Conservation (phyloP, 2,888 invertebrate genomes). For the Polymixis flavicincta region DNA sequence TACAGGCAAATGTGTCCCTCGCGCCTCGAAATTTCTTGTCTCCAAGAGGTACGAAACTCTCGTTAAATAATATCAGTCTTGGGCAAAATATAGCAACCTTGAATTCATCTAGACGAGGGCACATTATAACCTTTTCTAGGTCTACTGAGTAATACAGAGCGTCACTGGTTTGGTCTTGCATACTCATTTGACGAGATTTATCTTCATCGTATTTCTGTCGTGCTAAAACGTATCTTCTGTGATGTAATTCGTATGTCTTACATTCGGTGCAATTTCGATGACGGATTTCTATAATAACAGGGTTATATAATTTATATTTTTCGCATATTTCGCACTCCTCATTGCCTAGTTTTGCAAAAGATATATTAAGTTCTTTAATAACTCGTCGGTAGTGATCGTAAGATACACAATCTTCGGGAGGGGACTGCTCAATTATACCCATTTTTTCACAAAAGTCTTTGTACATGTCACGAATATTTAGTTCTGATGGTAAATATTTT, state of each 20-base stretch:
- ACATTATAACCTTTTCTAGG: conserved; percentile 64
- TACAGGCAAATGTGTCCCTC: conserved; percentile 21
- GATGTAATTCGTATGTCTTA: conserved; percentile 38
- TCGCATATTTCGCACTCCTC: conserved; percentile 53
- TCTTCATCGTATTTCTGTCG: conserved; percentile 41
- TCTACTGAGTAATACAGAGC: conserved; percentile 41
- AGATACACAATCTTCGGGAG: conserved; percentile 31
- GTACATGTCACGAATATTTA: conserved; percentile 49
- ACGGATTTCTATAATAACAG: conserved; percentile 31
- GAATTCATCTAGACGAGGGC: conserved; percentile 66
- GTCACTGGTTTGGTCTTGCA: conserved; percentile 35
- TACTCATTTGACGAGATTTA: conserved; percentile 25
- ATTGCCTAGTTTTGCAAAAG: conserved; percentile 45
- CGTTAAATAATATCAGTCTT: conserved; percentile 44
- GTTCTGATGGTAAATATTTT: conserved; percentile 54
- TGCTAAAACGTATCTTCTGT: conserved; percentile 33
- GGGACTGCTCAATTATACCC: conserved; percentile 25
- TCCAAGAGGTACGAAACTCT: conserved; percentile 48
- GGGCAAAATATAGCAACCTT: conserved; percentile 63
- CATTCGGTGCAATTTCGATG: conserved; percentile 28
- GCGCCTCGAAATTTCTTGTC: conserved; percentile 20
- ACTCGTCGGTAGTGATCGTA: conserved; percentile 44
- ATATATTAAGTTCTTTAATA: conserved; percentile 43
- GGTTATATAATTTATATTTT: conserved; percentile 34
- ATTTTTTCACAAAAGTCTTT: conserved; percentile 32